Evolutionary conservation across 23 tunicate genomes (phyloP).

Genomic region (Corella eumyota): DNA sequence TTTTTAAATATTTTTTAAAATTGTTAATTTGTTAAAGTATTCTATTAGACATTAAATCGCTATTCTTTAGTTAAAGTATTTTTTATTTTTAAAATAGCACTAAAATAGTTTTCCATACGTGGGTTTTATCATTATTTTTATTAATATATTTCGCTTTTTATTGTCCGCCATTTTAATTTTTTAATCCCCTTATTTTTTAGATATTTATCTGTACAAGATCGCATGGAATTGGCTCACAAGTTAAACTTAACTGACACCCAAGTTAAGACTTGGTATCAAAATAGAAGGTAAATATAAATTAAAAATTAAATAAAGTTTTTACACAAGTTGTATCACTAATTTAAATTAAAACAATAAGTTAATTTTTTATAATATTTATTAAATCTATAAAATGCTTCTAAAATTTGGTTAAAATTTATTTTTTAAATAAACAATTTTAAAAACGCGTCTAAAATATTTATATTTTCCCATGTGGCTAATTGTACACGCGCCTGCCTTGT

Average conservation of each 20-base stretch:
- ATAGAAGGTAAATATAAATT: constrained; percentile 52
- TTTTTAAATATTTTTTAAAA: too few species aligned
- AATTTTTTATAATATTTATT: too few species aligned
- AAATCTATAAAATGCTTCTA: too few species aligned
- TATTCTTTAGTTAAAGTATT: neutral
- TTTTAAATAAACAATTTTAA: too few species aligned
- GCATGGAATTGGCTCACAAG: constrained; percentile 53
- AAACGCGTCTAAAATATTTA: too few species aligned
- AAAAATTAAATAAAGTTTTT: too few species aligned
- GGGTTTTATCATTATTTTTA: neutral
- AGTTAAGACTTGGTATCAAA: constrained; percentile 92
- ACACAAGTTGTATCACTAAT: neutral
- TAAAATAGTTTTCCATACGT: neutral
- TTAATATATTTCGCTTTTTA: neutral
- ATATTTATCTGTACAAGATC: constrained; percentile 58
- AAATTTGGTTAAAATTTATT: too few species aligned
- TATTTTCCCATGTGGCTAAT: too few species aligned
- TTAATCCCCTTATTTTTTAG: constrained; percentile 14
- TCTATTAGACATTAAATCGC: neutral
- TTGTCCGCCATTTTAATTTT: neutral
- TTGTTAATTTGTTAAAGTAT: neutral
- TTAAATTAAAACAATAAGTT: too few species aligned
- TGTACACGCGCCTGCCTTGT: too few species aligned
- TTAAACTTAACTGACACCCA: constrained; percentile 56
- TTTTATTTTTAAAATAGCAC: neutral